Conservation (phyloP, 1,140 invertebrate species). For the Neodiprion pinetum region DNA sequence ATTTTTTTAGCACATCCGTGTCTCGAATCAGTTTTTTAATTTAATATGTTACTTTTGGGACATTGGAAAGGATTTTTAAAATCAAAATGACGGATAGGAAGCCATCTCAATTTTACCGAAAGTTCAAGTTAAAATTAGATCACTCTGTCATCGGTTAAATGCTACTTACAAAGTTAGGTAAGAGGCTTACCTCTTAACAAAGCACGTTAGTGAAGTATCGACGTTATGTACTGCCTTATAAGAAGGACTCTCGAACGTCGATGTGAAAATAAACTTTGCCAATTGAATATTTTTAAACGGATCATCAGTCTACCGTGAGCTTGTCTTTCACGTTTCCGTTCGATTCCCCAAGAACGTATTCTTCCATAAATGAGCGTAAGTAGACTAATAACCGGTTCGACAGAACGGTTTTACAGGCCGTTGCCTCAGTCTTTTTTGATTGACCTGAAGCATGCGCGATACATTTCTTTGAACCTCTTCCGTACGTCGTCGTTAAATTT, state of each 20-base stretch:
- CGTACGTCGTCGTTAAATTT: too few species aligned
- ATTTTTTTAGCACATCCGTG: neutral
- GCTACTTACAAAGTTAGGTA: constrained; percentile 34
- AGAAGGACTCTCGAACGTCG: neutral
- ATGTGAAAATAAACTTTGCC: neutral
- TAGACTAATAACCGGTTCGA: too few species aligned
- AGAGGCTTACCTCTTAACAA: constrained; percentile 31
- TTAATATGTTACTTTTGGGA: neutral
- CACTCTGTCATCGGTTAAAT: constrained; percentile 27
- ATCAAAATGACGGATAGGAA: neutral
- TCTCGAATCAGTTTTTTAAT: neutral
- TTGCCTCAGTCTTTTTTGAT: too few species aligned
- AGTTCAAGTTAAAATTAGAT: constrained; percentile 13
- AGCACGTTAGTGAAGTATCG: constrained; percentile 26
- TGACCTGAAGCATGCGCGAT: too few species aligned
- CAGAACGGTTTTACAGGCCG: too few species aligned
- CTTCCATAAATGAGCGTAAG: too few species aligned
- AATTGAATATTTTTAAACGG: constrained; percentile 3
- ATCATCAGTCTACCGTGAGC: neutral
- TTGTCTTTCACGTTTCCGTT: too few species aligned
- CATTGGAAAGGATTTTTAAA: neutral
- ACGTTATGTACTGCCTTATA: neutral
- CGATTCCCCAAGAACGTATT: too few species aligned
- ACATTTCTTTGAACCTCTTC: too few species aligned
- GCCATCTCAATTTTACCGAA: too few species aligned